Conservation (phyloP, 2,888 invertebrate species). For the Hipparchia sbordonii region DNA sequence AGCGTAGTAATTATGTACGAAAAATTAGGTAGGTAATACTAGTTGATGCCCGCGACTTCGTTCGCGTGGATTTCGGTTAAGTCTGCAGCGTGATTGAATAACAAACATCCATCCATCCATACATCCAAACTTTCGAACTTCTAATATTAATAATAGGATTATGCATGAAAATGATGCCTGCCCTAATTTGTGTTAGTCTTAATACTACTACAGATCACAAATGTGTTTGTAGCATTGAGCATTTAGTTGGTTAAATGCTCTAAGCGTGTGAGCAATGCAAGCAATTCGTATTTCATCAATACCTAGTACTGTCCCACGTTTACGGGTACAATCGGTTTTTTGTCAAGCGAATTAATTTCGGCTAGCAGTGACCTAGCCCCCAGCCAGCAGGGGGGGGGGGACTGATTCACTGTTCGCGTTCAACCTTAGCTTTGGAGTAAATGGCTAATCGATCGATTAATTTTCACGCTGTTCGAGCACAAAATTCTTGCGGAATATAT, state of each 20-base stretch:
- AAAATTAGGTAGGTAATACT: too few relatives aligned
- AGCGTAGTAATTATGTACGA: too few relatives aligned
- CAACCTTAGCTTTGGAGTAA: constrained; percentile 72
- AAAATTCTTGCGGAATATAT: constrained; percentile 61
- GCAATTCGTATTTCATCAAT: not conserved
- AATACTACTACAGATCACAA: not conserved
- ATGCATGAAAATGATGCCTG: too few relatives aligned
- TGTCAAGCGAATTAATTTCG: constrained; percentile 69
- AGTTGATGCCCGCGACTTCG: too few relatives aligned
- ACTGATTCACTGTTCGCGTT: constrained; percentile 71
- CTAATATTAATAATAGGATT: too few relatives aligned
- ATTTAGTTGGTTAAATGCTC: too few relatives aligned
- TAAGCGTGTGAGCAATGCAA: not conserved
- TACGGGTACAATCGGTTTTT: constrained; percentile 49
- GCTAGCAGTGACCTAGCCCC: constrained; percentile 51
- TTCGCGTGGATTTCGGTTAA: too few relatives aligned
- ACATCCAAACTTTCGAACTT: too few relatives aligned
- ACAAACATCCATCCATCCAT: too few relatives aligned
- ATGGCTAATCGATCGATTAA: constrained; percentile 79
- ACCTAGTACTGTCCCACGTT: not conserved
- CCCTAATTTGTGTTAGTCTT: not conserved
- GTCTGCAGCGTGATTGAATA: too few relatives aligned
- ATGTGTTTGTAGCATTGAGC: too few relatives aligned
- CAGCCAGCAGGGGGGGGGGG: constrained; percentile 41
- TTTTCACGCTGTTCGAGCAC: constrained; percentile 75